Base-by-base conservation (phyloP, 2,888 invertebrate genomes). In the Dasysyrphus albostriatus region DNA sequence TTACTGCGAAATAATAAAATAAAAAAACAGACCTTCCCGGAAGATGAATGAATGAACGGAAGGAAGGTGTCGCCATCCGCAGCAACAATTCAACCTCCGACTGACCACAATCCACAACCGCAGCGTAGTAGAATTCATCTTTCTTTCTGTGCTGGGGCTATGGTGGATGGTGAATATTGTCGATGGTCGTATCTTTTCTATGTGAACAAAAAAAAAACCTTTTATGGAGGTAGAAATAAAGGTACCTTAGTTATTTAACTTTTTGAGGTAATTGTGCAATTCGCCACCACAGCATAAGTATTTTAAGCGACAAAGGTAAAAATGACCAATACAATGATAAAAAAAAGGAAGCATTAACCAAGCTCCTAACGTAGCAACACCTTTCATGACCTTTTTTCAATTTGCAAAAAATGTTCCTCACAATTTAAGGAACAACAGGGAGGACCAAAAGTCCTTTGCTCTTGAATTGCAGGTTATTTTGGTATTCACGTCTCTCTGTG, bases 221-320 rank as follows among this genome's bases (percentile, higher is more conserved):
- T 24, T 19, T 14, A 7, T 54, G 12, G 54, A 32, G 3, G 32
- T 32, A 5, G 6, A 32, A 6, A 7, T 32, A 5, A 32, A 32
- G 24, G 24, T 24, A 24, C 24, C 32, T n/a, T 32, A 32, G 29
- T 8, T 65, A 65, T 73, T 73, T 79, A 73, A 73, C 73, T 67
- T 58, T 32, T 44, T 73, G 47, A 29, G 75, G 37, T 61, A 63
- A 80, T 75, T 75, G 75, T 75, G 61, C 81, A 70, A 56, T 82
- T 82, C 56, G 70, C 65, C 63, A 70, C 69, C 70, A 19, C 10
- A 19, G 7, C 3, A 29, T 32, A 29, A n/a, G n/a, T 54, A 29
- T 54, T 54, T 29, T n/a, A 3, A 24, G 6, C 19, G 5, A 4
- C 5, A 19, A n/a, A 44, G 44, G 42, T 47, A 47, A 9, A 9